These are phyloP conservation scores for Paramormyrops hopkinsi DNA, from an alignment of 2,797 vertebrate genomes.

Conservation along the genomic window DNA sequence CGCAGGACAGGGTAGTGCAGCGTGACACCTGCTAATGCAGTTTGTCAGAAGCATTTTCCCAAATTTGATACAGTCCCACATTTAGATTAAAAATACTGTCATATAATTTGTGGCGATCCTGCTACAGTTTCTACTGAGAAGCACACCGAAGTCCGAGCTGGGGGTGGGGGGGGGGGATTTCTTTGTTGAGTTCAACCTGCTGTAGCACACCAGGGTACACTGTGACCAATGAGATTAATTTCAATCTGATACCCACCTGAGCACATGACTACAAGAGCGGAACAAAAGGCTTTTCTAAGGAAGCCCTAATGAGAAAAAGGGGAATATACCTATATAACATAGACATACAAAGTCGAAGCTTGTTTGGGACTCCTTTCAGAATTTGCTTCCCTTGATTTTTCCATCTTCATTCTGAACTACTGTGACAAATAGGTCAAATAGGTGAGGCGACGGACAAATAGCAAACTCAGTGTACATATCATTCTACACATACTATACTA, in stretches of 20 bases:
- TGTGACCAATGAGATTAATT: constrained; percentile 31
- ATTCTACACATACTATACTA: not conserved
- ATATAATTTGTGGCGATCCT: not conserved
- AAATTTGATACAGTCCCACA: constrained; percentile 5
- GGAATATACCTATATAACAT: not conserved
- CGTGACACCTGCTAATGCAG: not conserved
- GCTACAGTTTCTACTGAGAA: constrained; percentile 23
- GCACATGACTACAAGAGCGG: constrained; percentile 24
- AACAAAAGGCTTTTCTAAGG: constrained; percentile 41
- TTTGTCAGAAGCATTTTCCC: constrained; percentile 12
- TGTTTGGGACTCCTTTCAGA: constrained; percentile 32
- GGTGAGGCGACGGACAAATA: not conserved
- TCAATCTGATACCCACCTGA: constrained; percentile 40
- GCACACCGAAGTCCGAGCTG: constrained; percentile 26
- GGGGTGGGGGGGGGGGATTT: constrained; percentile 20
- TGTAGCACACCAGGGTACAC: constrained; percentile 29
- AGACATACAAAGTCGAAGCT: constrained; percentile 24
- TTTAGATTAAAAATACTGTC: not conserved
- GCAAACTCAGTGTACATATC: not conserved
- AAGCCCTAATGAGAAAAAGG: constrained; percentile 41
- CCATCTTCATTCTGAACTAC: not conserved
- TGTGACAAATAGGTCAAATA: not conserved
- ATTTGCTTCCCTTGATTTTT: constrained; percentile 33
- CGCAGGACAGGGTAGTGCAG: not conserved
- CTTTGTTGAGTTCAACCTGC: constrained; percentile 34